Evolutionary conservation across 35 echinoderm and acorn worm genomes (phyloP).

Genomic region (Strongylocentrotus purpuratus): DNA sequence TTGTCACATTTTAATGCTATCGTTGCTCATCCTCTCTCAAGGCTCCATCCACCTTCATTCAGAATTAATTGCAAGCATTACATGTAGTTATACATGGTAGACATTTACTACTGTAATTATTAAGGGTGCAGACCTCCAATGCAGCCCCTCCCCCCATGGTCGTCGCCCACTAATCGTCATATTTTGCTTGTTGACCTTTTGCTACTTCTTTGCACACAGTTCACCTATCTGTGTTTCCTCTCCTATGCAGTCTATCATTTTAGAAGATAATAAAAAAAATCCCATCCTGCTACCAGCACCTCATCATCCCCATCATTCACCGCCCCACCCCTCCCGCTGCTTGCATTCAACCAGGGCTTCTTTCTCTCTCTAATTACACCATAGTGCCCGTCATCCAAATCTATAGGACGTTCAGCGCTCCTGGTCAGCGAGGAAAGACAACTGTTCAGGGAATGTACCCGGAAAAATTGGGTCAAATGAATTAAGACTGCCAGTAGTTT

Average conservation of each 20-base stretch:
- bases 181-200: background rate
- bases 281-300: background rate
- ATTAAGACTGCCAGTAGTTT: conserved; percentile 2
- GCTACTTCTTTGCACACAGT: background rate
- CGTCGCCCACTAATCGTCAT: too few relatives aligned
- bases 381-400: background rate
- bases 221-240: background rate
- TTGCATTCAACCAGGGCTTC: background rate
- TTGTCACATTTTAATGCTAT: too few relatives aligned
- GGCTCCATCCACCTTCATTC: too few relatives aligned
- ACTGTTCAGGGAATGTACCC: background rate
- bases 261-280: background rate
- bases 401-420: background rate
- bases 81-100: too few relatives aligned
- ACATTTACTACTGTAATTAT: too few relatives aligned
- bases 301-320: background rate
- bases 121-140: too few relatives aligned
- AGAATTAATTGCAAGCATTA: too few relatives aligned
- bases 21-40: too few relatives aligned
- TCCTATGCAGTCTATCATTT: background rate
- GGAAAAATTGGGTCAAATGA: background rate
- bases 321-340: background rate
- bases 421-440: background rate
- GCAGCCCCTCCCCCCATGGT: too few relatives aligned
- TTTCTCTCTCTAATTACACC: background rate